Conservation (phyloP, 1,140 invertebrate genomes). For the Maconellicoccus hirsutus region DNA sequence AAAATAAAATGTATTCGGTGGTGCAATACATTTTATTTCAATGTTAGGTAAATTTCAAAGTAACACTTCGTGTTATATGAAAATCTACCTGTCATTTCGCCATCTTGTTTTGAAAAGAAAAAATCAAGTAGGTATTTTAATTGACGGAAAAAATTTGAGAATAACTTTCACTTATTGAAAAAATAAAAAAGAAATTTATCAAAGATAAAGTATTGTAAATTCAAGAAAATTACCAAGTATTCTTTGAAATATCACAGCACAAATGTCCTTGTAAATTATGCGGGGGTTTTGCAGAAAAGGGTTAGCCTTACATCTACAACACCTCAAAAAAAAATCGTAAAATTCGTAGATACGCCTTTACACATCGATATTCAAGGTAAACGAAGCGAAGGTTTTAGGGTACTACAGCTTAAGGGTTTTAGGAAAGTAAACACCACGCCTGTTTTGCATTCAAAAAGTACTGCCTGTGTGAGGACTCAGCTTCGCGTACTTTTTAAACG, state of each 20-base stretch:
- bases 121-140: no score
- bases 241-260: not conserved
- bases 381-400: not conserved
- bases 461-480: not conserved
- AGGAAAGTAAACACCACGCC: not conserved
- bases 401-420: not conserved
- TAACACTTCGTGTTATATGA: no score
- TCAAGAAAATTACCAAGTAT: constrained; percentile 15
- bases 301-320: not conserved
- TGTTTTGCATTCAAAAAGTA: constrained; percentile 5
- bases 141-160: no score
- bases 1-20: not conserved
- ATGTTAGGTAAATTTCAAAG: no score
- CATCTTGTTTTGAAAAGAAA: no score
- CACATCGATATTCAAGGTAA: not conserved
- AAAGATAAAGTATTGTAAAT: constrained; percentile 14
- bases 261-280: not conserved
- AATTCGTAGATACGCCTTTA: not conserved
- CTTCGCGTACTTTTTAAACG: not conserved
- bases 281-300: constrained; percentile 1
- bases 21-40: not conserved
- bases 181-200: no score
- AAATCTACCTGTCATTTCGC: no score
- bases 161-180: no score
- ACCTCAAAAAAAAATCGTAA: not conserved